Evolutionary conservation across 2,888 invertebrate genomes (phyloP).

Genomic region (Dione juno): DNA sequence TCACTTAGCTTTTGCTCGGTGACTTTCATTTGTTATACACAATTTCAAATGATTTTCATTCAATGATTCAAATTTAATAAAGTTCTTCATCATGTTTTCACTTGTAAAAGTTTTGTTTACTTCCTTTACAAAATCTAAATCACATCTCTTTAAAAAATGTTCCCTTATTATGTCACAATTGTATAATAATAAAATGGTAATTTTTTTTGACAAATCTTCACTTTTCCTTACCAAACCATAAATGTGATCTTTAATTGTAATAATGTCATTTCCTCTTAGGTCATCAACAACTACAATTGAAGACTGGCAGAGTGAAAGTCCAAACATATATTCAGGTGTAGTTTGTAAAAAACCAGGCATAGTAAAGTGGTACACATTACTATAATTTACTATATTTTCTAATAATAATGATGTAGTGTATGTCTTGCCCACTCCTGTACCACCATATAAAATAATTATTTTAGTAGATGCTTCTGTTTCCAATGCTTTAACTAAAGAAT

Average conservation of each 20-base stretch:
- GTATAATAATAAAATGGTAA: conserved; percentile 69
- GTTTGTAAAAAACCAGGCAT: conserved; percentile 68
- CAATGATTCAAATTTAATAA: conserved; percentile 65
- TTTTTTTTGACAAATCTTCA: conserved; percentile 58
- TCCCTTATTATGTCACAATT: conserved; percentile 62
- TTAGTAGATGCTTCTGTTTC: conserved; percentile 55
- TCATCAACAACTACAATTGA: conserved; percentile 71
- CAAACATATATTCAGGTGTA: conserved; percentile 64
- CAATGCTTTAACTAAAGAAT: conserved; percentile 58
- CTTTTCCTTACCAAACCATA: conserved; percentile 61
- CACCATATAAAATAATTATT: conserved; percentile 70
- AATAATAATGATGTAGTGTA: conserved; percentile 65
- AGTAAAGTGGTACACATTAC: conserved; percentile 74
- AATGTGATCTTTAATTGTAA: conserved; percentile 54
- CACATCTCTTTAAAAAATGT: conserved; percentile 58
- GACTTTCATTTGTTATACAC: conserved; percentile 68
- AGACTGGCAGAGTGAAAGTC: conserved; percentile 64
- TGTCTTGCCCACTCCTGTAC: conserved; percentile 78
- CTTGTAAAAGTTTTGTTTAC: conserved; percentile 56
- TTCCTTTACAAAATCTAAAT: conserved; percentile 56
- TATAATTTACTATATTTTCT: conserved; percentile 56
- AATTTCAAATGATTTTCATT: conserved; percentile 59
- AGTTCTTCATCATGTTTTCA: conserved; percentile 56
- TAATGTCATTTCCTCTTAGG: conserved; percentile 56
- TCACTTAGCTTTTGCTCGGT: conserved; percentile 49